Evolutionary conservation across 1,140 invertebrate genomes (phyloP).

Genomic region (Gryllus bimaculatus): DNA sequence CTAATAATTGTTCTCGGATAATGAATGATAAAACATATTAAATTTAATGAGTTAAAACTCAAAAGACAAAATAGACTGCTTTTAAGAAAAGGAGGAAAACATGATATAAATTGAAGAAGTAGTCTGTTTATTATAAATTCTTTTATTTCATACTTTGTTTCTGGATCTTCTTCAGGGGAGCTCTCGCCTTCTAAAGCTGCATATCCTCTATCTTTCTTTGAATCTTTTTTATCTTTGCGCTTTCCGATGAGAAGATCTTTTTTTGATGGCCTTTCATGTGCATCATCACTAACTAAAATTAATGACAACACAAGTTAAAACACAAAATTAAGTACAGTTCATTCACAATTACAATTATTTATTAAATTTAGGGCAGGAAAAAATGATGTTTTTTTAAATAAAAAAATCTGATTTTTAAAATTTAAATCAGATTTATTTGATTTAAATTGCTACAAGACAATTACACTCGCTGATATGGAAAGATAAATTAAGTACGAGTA

Average conservation of each 20-base stretch:
- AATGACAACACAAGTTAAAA: background rate
- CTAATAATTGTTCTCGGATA: no score
- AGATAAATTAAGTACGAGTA: no score
- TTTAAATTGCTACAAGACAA: no score
- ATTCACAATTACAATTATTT: no score
- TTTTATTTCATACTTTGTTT: conserved; percentile 69
- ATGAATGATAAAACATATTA: no score
- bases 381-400: no score
- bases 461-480: no score
- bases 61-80: background rate
- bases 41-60: background rate
- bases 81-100: background rate
- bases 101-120: background rate
- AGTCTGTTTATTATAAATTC: conserved; percentile 6
- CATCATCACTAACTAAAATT: conserved; percentile 58
- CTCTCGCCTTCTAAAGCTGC: conserved; percentile 86
- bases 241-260: conserved; percentile 62
- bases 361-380: no score
- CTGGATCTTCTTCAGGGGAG: conserved; percentile 78
- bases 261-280: conserved; percentile 63
- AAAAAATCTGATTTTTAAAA: no score
- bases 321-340: background rate
- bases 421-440: no score
- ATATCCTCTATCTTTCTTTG: conserved; percentile 75
- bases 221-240: conserved; percentile 72